A percentile compares a stretch with the other conserved stretches of the same genome.
Evolutionary conservation across 2,113 vertebrate genomes (phyloP).

Genomic region (Poeciliopsis turrubarensis): DNA sequence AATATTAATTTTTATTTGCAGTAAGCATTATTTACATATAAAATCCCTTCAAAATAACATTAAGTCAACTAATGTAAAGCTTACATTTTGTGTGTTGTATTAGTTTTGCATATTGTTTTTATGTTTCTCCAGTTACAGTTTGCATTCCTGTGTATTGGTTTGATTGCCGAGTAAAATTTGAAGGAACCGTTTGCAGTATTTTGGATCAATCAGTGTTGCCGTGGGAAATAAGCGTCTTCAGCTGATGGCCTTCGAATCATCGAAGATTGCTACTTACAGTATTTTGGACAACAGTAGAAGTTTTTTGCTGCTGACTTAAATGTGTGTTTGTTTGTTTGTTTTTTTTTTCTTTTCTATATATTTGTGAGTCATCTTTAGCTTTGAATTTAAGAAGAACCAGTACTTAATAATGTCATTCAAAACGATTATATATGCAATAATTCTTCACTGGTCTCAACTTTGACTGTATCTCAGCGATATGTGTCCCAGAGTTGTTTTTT

Average conservation of each 20-base stretch:
- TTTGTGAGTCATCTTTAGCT: slow-evolving; percentile 33
- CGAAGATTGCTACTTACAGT: slow-evolving; percentile 52
- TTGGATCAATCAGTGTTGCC: slow-evolving; percentile 40
- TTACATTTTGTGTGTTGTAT: slow-evolving; percentile 32
- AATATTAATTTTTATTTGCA: slow-evolving; percentile 31
- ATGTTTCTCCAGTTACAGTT: slow-evolving; percentile 56
- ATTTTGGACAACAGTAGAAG: slow-evolving; percentile 45
- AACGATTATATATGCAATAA: slow-evolving; percentile 27
- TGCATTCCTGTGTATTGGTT: slow-evolving; percentile 74
- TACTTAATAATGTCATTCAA: slow-evolving; percentile 31
- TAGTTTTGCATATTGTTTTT: slow-evolving; percentile 39
- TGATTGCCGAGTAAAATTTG: slow-evolving; percentile 48
- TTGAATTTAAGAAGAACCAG: slow-evolving; percentile 55
- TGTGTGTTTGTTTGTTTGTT: slow-evolving; percentile 48
- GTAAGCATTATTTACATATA: slow-evolving; percentile 39
- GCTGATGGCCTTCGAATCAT: slow-evolving; percentile 34
- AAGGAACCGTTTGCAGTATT: slow-evolving; percentile 71
- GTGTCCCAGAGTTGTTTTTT: slow-evolving; percentile 11
- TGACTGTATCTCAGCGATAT: slow-evolving; percentile 25
- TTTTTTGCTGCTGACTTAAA: slow-evolving; percentile 72
- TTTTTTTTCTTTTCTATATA: slow-evolving; percentile 20
- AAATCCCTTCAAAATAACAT: slow-evolving; percentile 29
- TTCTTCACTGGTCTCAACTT: slow-evolving; percentile 2
- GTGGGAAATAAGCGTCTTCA: slow-evolving; percentile 30
- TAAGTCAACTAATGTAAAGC: slow-evolving; percentile 27